phyloP scores from a whole-genome alignment of 64 coral and sea anemone genomes.

The Stylophora pistillata region DNA sequence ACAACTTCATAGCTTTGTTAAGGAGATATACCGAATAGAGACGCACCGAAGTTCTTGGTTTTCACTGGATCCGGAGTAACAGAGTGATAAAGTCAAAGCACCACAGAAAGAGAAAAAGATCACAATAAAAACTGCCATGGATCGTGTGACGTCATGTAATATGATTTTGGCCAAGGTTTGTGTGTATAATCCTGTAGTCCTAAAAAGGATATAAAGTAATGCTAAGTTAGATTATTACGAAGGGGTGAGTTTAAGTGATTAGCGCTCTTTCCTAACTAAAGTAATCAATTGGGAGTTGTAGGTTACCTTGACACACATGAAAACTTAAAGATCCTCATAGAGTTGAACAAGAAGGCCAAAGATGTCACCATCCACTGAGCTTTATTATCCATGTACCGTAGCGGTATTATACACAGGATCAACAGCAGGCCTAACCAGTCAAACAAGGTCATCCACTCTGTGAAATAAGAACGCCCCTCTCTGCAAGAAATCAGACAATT shows the following conservation, averaged over 20 bases:
- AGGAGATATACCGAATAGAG: too few relatives aligned
- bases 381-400: slow-evolving; percentile 55
- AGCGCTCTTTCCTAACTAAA: neutral
- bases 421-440: slow-evolving; percentile 83
- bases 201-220: too few relatives aligned
- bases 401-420: slow-evolving; percentile 44
- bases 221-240: too few relatives aligned
- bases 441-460: slow-evolving; percentile 73
- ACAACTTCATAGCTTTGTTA: slow-evolving; percentile 51
- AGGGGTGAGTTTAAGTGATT: too few relatives aligned
- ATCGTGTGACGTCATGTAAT: slow-evolving; percentile 68
- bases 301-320: slow-evolving; percentile 75
- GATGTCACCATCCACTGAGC: slow-evolving; percentile 80
- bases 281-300: neutral
- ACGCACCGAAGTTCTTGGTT: too few relatives aligned
- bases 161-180: slow-evolving; percentile 80
- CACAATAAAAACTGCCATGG: slow-evolving; percentile 68
- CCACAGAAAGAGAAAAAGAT: too few relatives aligned
- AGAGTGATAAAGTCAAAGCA: too few relatives aligned
- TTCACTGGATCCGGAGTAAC: too few relatives aligned
- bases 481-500: slow-evolving; percentile 44
- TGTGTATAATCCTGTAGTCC: too few relatives aligned
- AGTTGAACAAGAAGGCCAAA: slow-evolving; percentile 82
- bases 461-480: slow-evolving; percentile 67
- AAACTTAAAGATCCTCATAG: slow-evolving; percentile 82